Evolutionary conservation across 2,797 vertebrate genomes (phyloP), one percentile per base, ranked within the genome.

Genomic region (Mustela erminea): DNA sequence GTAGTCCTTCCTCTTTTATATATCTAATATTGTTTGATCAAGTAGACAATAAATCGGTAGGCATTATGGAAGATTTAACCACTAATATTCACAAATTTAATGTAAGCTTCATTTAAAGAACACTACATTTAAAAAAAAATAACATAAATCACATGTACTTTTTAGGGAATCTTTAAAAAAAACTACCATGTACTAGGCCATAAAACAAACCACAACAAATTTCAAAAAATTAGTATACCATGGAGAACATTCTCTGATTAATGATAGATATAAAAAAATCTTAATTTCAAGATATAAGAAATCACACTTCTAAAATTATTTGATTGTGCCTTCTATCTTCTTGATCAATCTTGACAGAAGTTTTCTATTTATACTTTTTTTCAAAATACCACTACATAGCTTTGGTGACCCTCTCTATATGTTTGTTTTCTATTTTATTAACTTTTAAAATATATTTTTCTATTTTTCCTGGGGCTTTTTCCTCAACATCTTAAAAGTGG

Each of bases 371-470:
- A 12, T 62, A 60, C 20, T 0, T 43, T 49, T 49, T 54, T 89
- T 64, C 46, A 74, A 74, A 89, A 89, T 89, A 74, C 54, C 3
- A 21, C 27, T 82, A 2, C 74, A 74, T 64, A 74, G 66, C 56
- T 64, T 83, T 83, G 20, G 88, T 89, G 35, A 64, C 15, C n/a
- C 70, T 74, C 56, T 81, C 27, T 64, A 38, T 80, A 60, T 82
- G 35, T 74, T 82, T 80, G 52, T 68, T 82, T 88, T 64, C 66
- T 62, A 54, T 75, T 93, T 68, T n/a, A 27, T 82, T 94, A 87
- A 46, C 38, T 81, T 64, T 77, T 54, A 25, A 32, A 32, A 52
- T 32, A 41, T 87, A 29, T 56, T 68, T 93, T 41, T 81, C 21
- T 15, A 58, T 72, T 64, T 62, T 54, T 78, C 20, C 23, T 74